Conservation (phyloP, 2,113 vertebrate species). For the Lethenteron camtschaticum region DNA sequence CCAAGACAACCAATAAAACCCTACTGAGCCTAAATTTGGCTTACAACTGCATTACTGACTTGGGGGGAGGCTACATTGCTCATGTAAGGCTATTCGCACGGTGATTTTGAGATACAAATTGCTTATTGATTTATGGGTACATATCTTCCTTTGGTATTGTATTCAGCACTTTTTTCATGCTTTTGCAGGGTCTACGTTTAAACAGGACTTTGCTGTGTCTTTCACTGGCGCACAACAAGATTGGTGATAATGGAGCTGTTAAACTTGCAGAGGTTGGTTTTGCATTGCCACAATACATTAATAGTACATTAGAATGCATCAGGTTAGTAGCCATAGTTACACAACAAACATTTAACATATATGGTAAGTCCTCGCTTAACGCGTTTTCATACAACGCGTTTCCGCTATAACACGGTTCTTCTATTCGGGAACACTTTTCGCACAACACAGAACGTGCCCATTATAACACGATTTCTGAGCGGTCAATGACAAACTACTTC, state of each 20-base stretch:
- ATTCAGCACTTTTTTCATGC: background rate
- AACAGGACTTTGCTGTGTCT: slow-evolving; percentile 45
- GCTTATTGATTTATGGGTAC: background rate
- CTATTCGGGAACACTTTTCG: too few species aligned
- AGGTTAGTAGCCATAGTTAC: too few species aligned
- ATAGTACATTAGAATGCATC: too few species aligned
- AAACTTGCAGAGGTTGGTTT: slow-evolving; percentile 31
- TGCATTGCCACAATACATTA: too few species aligned
- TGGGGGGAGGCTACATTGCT: slow-evolving; percentile 36
- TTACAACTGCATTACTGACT: slow-evolving; percentile 47
- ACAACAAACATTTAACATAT: too few species aligned
- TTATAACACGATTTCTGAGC: too few species aligned
- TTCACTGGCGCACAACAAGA: slow-evolving; percentile 41
- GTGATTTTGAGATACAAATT: background rate
- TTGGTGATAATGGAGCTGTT: slow-evolving; percentile 37
- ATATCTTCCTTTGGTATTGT: background rate
- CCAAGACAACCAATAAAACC: slow-evolving; percentile 22
- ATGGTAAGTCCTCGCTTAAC: too few species aligned
- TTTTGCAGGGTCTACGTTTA: slow-evolving; percentile 39
- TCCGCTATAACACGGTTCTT: too few species aligned
- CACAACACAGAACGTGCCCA: too few species aligned
- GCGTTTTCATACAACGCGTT: too few species aligned
- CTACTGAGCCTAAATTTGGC: slow-evolving; percentile 38
- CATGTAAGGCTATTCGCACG: slow-evolving; percentile 19
- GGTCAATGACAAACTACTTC: too few species aligned